phyloP scores from a whole-genome alignment of 2,797 vertebrate species.

The Sebastes cheni region DNA sequence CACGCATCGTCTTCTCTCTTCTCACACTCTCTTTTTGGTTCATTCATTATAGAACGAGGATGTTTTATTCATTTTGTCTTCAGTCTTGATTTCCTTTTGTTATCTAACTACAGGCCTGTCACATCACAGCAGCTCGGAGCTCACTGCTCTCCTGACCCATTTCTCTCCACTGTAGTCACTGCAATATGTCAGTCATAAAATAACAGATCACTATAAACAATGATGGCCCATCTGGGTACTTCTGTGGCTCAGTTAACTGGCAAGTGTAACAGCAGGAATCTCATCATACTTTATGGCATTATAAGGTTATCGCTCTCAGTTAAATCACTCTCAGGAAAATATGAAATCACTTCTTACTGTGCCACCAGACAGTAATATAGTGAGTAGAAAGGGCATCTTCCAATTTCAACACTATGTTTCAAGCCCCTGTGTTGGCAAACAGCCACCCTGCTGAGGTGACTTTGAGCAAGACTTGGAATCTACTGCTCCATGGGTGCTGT shows the following conservation, averaged over 20 bases:
- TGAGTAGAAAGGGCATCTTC: conserved; percentile 15
- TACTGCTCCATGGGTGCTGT: not conserved
- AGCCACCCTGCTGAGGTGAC: conserved; percentile 4
- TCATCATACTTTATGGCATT: conserved; percentile 29
- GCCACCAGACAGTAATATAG: not conserved
- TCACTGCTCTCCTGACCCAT: conserved; percentile 60
- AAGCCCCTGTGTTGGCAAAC: conserved; percentile 2
- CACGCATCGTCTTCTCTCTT: conserved; percentile 19
- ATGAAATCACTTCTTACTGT: not conserved
- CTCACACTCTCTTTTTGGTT: conserved; percentile 32
- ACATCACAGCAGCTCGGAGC: conserved; percentile 39
- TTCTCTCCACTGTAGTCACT: conserved; percentile 44
- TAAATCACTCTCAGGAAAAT: conserved; percentile 32
- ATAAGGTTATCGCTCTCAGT: conserved; percentile 18
- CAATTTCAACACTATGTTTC: conserved; percentile 2
- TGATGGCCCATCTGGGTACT: conserved; percentile 33
- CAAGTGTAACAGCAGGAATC: conserved; percentile 30
- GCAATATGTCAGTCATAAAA: conserved; percentile 57
- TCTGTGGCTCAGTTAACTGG: conserved; percentile 31
- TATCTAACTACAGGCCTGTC: conserved; percentile 53
- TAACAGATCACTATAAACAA: conserved; percentile 41
- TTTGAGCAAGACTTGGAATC: conserved; percentile 1
- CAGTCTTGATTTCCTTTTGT: conserved; percentile 61
- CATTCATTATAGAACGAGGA: conserved; percentile 70
- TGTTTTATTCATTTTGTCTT: conserved; percentile 73